Percentiles rank a stretch among this genome's conserved stretches.
Evolutionary conservation across 2,888 invertebrate genomes (phyloP).

Genomic region (Ectobius pallidus): DNA sequence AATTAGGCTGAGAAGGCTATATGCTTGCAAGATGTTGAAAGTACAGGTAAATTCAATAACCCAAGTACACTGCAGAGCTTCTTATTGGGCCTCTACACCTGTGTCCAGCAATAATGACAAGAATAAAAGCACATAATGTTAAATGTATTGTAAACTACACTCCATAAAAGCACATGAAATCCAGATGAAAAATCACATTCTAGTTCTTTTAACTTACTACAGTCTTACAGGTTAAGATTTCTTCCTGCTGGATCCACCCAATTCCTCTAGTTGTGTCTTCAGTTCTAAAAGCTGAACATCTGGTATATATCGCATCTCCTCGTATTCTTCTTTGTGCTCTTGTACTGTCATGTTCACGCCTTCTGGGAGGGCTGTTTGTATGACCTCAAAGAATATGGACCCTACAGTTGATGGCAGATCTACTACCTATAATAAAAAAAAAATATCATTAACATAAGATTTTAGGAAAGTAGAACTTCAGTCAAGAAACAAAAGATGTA

Average conservation of each 20-base stretch:
- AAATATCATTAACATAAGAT: no score
- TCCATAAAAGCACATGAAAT: no score
- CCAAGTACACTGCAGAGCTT: no score
- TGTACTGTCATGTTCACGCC: slow-evolving; percentile 76
- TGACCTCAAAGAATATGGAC: slow-evolving; percentile 74
- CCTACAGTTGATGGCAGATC: slow-evolving; percentile 68
- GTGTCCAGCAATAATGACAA: no score
- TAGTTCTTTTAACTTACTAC: slow-evolving; percentile 26
- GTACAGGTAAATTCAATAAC: no score
- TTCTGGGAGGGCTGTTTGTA: slow-evolving; percentile 76
- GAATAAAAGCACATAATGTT: no score
- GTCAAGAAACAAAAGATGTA: no score
- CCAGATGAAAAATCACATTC: neutral
- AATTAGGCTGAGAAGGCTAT: no score
- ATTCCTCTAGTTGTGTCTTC: slow-evolving; percentile 72
- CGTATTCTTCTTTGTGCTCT: slow-evolving; percentile 69
- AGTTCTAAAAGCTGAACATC: slow-evolving; percentile 79
- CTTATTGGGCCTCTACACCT: no score
- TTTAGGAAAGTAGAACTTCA: no score
- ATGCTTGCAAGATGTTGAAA: no score
- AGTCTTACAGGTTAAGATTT: slow-evolving; percentile 49
- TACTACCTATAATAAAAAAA: slow-evolving; percentile 55
- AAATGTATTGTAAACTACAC: no score
- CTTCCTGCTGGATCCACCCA: slow-evolving; percentile 62
- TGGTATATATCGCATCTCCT: slow-evolving; percentile 81